Conservation (phyloP, 2,797 vertebrate species). For the Hafferia zeledoni region DNA sequence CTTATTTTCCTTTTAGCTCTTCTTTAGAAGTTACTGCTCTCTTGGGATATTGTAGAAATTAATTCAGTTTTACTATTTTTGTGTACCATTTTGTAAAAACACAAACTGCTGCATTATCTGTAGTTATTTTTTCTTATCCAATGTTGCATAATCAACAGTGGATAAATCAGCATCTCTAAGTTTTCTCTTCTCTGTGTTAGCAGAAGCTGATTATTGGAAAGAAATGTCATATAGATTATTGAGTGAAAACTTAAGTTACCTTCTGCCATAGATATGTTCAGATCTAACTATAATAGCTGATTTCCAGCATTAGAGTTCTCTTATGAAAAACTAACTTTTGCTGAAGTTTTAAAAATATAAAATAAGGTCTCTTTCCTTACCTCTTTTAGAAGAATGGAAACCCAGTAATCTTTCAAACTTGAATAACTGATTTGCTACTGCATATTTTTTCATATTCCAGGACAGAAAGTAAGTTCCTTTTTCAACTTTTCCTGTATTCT, state of each 20-base stretch:
- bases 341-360: background rate
- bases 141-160: background rate
- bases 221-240: background rate
- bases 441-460: background rate
- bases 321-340: background rate
- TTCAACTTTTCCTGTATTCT: background rate
- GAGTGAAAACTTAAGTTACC: background rate
- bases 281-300: background rate
- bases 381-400: background rate
- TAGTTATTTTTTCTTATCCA: background rate
- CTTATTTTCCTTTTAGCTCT: background rate
- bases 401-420: background rate
- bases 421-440: background rate
- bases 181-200: background rate
- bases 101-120: background rate
- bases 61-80: slow-evolving; percentile 29
- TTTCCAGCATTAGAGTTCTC: background rate
- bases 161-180: background rate
- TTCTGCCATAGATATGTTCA: background rate
- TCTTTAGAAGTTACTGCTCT: background rate
- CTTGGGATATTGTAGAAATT: background rate
- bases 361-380: background rate
- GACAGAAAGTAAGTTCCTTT: background rate
- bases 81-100: background rate
- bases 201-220: background rate